Percentiles rank a stretch among this genome's conserved stretches.
These are phyloP conservation scores for Chelonia mydas DNA, from an alignment of 2,797 vertebrate genomes.

Conservation along the genomic window DNA sequence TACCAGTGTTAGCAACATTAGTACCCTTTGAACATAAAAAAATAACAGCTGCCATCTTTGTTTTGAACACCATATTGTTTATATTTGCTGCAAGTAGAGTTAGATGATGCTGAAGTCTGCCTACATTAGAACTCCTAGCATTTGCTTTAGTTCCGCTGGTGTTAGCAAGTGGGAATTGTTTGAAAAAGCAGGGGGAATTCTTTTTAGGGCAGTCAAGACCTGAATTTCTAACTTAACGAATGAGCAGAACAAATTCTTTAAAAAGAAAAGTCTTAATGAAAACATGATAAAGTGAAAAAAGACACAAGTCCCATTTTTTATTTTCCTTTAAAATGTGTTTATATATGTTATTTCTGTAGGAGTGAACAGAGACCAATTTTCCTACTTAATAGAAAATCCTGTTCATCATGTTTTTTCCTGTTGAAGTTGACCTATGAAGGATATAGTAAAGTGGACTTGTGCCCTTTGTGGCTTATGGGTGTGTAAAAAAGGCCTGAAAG, in stretches of 20 bases:
- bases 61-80: background rate
- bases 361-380: background rate
- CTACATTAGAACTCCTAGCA: background rate
- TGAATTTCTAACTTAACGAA: background rate
- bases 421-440: background rate
- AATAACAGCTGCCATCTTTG: background rate
- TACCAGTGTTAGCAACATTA: background rate
- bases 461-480: background rate
- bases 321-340: background rate
- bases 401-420: background rate
- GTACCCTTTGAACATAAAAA: background rate
- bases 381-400: background rate
- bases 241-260: background rate
- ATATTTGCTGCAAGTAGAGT: background rate
- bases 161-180: background rate
- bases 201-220: background rate
- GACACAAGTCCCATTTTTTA: fast-evolving
- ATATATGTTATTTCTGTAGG: background rate
- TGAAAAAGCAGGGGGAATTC: background rate
- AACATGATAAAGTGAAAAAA: background rate
- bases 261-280: background rate
- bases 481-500: background rate
- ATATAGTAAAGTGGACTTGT: background rate
- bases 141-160: background rate
- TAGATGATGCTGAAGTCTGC: background rate